Evolutionary conservation across 1,140 invertebrate species (phyloP), one percentile per base, ranked within the genome.

Genomic region (Trissolcus basalis): DNA sequence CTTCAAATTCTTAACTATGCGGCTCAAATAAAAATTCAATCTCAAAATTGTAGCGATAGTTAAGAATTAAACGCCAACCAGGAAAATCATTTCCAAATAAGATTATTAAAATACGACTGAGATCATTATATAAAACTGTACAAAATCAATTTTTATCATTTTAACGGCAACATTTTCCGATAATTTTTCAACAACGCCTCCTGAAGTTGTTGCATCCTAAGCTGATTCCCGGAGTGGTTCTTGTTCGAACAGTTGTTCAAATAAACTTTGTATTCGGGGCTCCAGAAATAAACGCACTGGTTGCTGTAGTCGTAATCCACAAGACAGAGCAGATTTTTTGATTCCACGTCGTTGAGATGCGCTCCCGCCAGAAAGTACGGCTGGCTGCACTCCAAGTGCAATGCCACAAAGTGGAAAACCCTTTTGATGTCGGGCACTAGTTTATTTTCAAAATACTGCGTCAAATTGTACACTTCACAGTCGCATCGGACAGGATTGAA

Each of bases 401-500:
- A 7, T 0, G 41, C 48, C n/a, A 47, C 14, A 15, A 69, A 54
- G 33, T 69, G 65, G 7, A 33, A 69, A 16, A 59, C 65, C 4
- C 12, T 53, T 27, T 53, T 39, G n/a, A 69, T 41, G 3, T 12
- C 11, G 0, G 54, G 54, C 70, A 69, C n/a, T 2, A 63, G 4
- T 32, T 50, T 48, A 6, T 53, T 15, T 4, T 70, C n/a, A 4
- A 65, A 19, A 14, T 69, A 63, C n/a, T 16, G 51, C 0, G 14
- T 33, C 4, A 65, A 70, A n/a, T 65, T 43, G 6, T 63, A 35
- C 0, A 67, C 10, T 13, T 70, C 0, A 44, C 67, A 70, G 11
- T 77, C 56, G 27, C 73, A 77, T 7, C 55, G 0, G 7, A 77
- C 16, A 4, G 67, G 65, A 61, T 76, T 76, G 11, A 32, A 44